Conservation (phyloP, 2,888 invertebrate species). For the Eupithecia tripunctaria region DNA sequence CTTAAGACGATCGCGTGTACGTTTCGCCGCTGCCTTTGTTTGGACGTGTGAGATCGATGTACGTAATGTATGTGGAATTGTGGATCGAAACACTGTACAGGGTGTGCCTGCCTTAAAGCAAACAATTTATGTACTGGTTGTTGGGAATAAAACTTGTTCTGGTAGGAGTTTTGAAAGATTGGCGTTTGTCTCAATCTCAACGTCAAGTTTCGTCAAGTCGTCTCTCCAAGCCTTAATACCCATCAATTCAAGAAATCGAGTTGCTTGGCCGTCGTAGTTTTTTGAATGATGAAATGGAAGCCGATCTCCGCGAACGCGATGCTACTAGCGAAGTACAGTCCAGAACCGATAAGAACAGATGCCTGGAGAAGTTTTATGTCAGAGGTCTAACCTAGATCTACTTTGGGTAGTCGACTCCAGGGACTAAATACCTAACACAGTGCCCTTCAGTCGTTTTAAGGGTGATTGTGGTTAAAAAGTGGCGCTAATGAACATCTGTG, state of each 20-base stretch:
- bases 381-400: too few relatives aligned
- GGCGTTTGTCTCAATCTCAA: too few relatives aligned
- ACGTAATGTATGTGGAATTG: constrained; percentile 80
- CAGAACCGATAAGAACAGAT: neutral
- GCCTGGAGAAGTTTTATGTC: neutral
- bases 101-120: constrained; percentile 13
- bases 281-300: neutral
- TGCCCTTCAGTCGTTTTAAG: neutral
- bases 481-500: neutral
- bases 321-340: neutral
- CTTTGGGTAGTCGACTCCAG: too few relatives aligned
- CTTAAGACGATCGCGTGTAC: constrained; percentile 78
- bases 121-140: neutral
- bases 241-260: neutral
- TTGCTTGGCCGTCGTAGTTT: neutral
- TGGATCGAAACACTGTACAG: constrained; percentile 69
- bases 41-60: constrained; percentile 82
- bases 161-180: neutral
- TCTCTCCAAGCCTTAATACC: too few relatives aligned
- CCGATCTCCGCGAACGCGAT: neutral
- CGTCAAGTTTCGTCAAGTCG: too few relatives aligned
- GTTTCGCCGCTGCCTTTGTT: constrained; percentile 74
- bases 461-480: neutral
- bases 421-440: too few relatives aligned
- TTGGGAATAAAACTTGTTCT: neutral